These are phyloP conservation scores for Rana temporaria DNA, from an alignment of 2,113 vertebrate genomes.

Conservation along the genomic window DNA sequence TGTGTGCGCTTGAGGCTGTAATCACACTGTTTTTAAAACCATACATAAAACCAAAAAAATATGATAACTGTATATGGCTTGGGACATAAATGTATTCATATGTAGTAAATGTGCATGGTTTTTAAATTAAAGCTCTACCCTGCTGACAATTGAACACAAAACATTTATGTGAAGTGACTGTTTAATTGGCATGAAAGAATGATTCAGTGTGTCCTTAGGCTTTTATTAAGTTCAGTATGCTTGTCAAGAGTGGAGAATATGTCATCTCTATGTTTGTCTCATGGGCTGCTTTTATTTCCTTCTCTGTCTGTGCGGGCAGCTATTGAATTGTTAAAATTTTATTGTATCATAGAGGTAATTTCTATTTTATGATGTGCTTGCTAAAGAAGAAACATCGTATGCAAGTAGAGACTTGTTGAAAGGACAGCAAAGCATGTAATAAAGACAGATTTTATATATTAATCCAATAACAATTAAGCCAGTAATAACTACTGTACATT, in stretches of 20 bases:
- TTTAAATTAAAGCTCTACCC: neutral
- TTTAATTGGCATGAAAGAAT: neutral
- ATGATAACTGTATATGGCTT: constrained; percentile 17
- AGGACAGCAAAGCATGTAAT: no score
- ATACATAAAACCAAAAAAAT: neutral
- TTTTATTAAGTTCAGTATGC: constrained; percentile 43
- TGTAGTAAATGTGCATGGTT: neutral
- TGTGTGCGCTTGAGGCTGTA: no score
- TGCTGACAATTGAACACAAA: constrained; percentile 12
- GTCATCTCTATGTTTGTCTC: constrained; percentile 29
- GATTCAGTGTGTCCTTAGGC: neutral
- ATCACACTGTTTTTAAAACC: no score
- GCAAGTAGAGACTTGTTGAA: no score
- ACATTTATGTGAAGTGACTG: neutral
- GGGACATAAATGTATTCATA: constrained; percentile 1
- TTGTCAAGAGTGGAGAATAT: constrained; percentile 23
- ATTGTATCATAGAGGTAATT: neutral
- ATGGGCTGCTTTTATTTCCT: constrained; percentile 16
- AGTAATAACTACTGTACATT: no score
- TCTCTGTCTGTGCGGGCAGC: neutral
- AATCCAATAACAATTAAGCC: no score
- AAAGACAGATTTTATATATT: no score
- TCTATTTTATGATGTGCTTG: neutral
- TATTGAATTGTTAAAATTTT: neutral
- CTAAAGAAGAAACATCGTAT: neutral